Percentiles rank a stretch among this genome's conserved stretches.
Evolutionary conservation across 2,888 invertebrate genomes (phyloP).

Genomic region (Cataglyphis albicans): DNA sequence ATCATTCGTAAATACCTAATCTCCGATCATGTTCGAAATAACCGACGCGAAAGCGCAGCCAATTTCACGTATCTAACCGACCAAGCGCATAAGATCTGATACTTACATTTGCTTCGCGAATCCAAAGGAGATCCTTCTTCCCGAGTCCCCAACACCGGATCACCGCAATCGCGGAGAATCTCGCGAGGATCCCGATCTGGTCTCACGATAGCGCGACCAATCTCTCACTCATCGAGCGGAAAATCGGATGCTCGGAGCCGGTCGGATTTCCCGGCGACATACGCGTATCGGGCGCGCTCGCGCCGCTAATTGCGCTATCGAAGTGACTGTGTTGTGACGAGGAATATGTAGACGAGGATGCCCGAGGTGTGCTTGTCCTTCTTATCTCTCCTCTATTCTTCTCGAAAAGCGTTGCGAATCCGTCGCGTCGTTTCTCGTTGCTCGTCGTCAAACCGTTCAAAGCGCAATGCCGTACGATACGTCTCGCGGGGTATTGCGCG

Average conservation of each 20-base stretch:
- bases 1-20: conserved; percentile 8
- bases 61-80: neutral
- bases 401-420: conserved; percentile 5
- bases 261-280: conserved; percentile 45
- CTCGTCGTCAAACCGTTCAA: conserved; percentile 22
- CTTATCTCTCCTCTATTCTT: neutral
- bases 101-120: conserved; percentile 20
- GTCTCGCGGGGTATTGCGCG: conserved; percentile 72
- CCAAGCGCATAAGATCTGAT: neutral
- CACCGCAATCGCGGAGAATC: conserved; percentile 34
- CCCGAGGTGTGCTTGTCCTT: neutral
- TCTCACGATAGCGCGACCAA: conserved; percentile 25
- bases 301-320: neutral
- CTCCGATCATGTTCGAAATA: neutral
- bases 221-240: conserved; percentile 42
- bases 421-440: conserved; percentile 24
- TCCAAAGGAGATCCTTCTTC: neutral
- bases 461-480: conserved; percentile 64
- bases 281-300: conserved; percentile 38
- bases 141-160: conserved; percentile 43
- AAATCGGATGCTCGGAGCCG: conserved; percentile 28
- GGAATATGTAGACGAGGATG: neutral
- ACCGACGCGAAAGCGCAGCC: neutral
- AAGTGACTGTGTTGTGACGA: neutral
- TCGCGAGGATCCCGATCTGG: conserved; percentile 13